Percentiles rank a stretch among this genome's conserved stretches.
Evolutionary conservation across 1,140 invertebrate genomes (phyloP).

Genomic region (Calliphora vicina): DNA sequence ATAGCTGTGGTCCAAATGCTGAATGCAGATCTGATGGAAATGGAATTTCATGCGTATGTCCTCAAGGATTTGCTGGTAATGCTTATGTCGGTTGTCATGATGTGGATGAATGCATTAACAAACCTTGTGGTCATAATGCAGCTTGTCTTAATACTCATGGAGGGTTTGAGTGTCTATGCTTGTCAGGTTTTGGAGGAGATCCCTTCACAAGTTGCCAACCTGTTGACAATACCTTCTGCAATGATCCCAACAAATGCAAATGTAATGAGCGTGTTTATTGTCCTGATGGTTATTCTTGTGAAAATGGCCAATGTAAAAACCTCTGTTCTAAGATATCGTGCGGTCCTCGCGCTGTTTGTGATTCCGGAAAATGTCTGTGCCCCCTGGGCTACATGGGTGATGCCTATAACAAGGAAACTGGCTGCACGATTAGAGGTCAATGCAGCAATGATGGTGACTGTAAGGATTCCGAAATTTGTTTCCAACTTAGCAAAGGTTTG

Average conservation of each 20-base stretch:
- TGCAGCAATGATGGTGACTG: slow-evolving; percentile 84
- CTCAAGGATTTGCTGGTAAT: slow-evolving; percentile 83
- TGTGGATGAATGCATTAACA: slow-evolving; percentile 83
- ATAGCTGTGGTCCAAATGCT: slow-evolving; percentile 79
- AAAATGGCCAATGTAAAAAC: slow-evolving; percentile 75
- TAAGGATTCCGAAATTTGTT: slow-evolving; percentile 82
- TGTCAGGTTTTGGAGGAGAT: slow-evolving; percentile 82
- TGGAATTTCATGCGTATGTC: slow-evolving; percentile 82
- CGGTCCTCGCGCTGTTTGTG: slow-evolving; percentile 82
- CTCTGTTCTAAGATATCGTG: slow-evolving; percentile 77
- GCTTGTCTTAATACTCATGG: slow-evolving; percentile 88
- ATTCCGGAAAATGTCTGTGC: slow-evolving; percentile 81
- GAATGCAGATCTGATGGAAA: slow-evolving; percentile 78
- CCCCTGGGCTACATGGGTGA: slow-evolving; percentile 81
- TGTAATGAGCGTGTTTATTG: slow-evolving; percentile 76
- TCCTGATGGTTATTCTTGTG: slow-evolving; percentile 77
- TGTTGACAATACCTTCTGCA: slow-evolving; percentile 73
- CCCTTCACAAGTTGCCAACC: slow-evolving; percentile 81
- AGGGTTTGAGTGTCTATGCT: slow-evolving; percentile 86
- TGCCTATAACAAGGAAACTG: slow-evolving; percentile 73
- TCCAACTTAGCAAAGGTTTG: slow-evolving; percentile 77
- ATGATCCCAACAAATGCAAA: slow-evolving; percentile 72
- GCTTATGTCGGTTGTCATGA: slow-evolving; percentile 86
- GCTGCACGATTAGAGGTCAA: slow-evolving; percentile 76
- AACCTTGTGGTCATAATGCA: slow-evolving; percentile 85